Conservation (phyloP, 2,113 vertebrate species). For the Phalacrocorax aristotelis region DNA sequence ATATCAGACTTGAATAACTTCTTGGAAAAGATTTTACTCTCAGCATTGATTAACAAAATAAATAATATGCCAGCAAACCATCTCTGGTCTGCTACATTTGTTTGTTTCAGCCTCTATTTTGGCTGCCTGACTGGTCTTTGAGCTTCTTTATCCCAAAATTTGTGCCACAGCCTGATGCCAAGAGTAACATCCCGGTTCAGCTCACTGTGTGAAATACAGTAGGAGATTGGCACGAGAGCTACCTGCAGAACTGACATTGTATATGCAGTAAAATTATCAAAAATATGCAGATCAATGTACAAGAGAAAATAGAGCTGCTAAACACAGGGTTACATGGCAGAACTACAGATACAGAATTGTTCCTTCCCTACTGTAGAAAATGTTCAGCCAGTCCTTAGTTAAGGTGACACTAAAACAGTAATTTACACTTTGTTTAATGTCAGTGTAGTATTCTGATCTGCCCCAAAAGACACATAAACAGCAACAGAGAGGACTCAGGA, state of each 20-base stretch:
- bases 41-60: conserved; percentile 52
- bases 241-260: background rate
- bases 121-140: background rate
- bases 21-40: conserved; percentile 33
- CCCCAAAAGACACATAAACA: background rate
- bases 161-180: conserved; percentile 16
- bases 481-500: background rate
- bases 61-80: conserved; percentile 20
- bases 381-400: background rate
- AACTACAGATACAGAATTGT: background rate
- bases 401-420: background rate
- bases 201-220: background rate
- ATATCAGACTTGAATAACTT: background rate
- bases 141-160: background rate
- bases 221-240: background rate
- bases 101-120: conserved; percentile 29
- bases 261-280: background rate
- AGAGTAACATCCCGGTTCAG: conserved; percentile 24
- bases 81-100: background rate
- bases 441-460: background rate
- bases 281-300: background rate
- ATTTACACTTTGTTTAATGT: background rate
- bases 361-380: background rate
- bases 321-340: background rate
- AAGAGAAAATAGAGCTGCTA: background rate